Conservation (phyloP, 2,113 vertebrate genomes). For the Papio anubis region DNA sequence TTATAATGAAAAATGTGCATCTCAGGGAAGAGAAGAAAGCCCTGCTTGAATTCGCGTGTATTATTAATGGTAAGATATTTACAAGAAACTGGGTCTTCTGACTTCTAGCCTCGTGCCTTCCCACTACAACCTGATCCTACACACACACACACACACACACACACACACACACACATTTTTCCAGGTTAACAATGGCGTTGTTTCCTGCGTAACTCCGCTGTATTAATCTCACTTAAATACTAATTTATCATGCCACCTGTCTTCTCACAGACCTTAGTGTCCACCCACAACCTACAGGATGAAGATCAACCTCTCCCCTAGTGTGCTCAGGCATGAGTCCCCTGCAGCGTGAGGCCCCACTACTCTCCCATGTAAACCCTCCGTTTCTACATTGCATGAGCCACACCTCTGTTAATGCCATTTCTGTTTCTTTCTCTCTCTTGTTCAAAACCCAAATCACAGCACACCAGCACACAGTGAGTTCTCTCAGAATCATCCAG, state of each 20-base stretch:
- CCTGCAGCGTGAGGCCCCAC: neutral
- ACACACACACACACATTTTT: neutral
- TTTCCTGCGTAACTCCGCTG: neutral
- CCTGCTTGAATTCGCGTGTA: too few relatives aligned
- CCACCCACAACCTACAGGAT: neutral
- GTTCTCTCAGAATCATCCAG: neutral
- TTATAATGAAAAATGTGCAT: neutral
- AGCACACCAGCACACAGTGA: neutral
- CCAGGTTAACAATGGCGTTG: neutral
- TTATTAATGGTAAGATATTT: neutral
- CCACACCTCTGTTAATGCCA: rapidly evolving
- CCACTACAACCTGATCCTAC: neutral
- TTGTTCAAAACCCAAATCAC: neutral
- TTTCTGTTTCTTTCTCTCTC: neutral
- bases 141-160: too few relatives aligned
- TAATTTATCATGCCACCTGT: neutral
- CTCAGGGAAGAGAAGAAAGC: neutral
- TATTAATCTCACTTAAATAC: neutral
- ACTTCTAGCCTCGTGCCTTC: neutral
- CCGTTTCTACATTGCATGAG: too few relatives aligned
- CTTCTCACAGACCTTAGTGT: neutral
- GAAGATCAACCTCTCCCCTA: neutral
- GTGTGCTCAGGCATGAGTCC: rapidly evolving
- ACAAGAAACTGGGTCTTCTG: neutral
- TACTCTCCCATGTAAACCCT: neutral